These are phyloP conservation scores for Clavelina lepadiformis DNA, from an alignment of 23 tunicate species.

Conservation along the genomic window DNA sequence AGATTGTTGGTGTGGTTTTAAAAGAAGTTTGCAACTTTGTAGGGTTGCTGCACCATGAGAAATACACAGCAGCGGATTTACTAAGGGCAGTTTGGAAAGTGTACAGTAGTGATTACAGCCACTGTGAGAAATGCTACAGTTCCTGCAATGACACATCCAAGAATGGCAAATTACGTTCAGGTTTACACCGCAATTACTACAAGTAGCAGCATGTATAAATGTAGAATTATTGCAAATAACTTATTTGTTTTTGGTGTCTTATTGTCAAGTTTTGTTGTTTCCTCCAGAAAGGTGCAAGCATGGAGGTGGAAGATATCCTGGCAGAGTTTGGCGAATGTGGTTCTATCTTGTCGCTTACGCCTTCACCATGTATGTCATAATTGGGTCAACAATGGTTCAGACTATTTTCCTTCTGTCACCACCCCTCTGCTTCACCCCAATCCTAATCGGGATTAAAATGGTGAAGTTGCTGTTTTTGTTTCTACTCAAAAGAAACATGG, in stretches of 20 bases:
- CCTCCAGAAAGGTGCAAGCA: constrained; percentile 37
- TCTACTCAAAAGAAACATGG: neutral
- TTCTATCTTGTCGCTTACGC: constrained; percentile 34
- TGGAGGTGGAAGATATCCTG: constrained; percentile 47
- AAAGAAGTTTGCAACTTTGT: too few species aligned
- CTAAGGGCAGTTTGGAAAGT: constrained; percentile 64
- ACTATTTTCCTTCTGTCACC: constrained; percentile 49
- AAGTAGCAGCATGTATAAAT: too few species aligned
- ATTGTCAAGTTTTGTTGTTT: too few species aligned
- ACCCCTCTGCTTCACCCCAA: constrained; percentile 52
- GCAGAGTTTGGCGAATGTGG: constrained; percentile 65
- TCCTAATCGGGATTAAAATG: constrained; percentile 43
- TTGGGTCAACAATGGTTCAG: constrained; percentile 40
- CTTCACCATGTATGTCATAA: constrained; percentile 25
- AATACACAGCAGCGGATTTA: constrained; percentile 26
- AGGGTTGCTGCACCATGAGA: too few species aligned
- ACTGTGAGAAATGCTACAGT: constrained; percentile 43
- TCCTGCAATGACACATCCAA: neutral
- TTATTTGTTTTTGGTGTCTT: too few species aligned
- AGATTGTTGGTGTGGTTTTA: too few species aligned
- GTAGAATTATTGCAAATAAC: too few species aligned
- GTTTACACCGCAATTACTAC: too few species aligned
- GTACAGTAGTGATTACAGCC: constrained; percentile 55
- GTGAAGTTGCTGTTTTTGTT: constrained; percentile 15
- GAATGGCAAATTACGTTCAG: too few species aligned